A percentile compares a stretch with the other conserved stretches of the same genome.
These are phyloP conservation scores for Meta bourneti DNA, from an alignment of 2,888 invertebrate species.

Conservation along the genomic window DNA sequence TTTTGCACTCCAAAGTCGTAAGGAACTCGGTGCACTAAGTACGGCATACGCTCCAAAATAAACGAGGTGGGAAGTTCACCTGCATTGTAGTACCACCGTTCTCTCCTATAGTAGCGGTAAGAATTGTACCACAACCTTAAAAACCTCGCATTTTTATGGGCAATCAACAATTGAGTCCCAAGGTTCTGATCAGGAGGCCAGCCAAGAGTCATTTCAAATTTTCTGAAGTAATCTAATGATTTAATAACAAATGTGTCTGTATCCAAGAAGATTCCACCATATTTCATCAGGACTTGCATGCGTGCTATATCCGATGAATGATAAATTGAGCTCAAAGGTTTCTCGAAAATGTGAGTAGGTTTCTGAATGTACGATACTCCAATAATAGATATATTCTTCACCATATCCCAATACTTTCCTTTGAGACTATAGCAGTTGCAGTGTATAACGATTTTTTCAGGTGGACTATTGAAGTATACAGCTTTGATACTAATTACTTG, in stretches of 20 bases:
- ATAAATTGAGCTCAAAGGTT: constrained; percentile 80
- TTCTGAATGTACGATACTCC: constrained; percentile 71
- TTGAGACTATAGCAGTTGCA: constrained; percentile 78
- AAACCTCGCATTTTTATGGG: constrained; percentile 80
- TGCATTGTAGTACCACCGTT: constrained; percentile 81
- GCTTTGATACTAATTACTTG: constrained; percentile 80
- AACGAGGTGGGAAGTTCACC: constrained; percentile 81
- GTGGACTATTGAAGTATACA: constrained; percentile 80
- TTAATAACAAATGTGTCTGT: constrained; percentile 80
- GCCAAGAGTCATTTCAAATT: constrained; percentile 80
- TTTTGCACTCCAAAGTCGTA: constrained; percentile 80
- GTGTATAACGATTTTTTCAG: constrained; percentile 80
- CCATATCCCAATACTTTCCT: constrained; percentile 78
- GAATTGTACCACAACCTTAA: constrained; percentile 80
- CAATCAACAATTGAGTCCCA: constrained; percentile 80
- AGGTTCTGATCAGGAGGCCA: constrained; percentile 80
- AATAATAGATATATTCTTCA: constrained; percentile 70
- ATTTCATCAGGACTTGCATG: constrained; percentile 79
- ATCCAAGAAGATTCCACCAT: constrained; percentile 81
- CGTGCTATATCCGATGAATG: constrained; percentile 81
- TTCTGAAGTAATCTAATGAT: constrained; percentile 79
- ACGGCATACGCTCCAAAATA: constrained; percentile 79
- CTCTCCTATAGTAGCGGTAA: constrained; percentile 79
- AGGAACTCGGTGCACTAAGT: constrained; percentile 80
- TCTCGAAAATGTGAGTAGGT: constrained; percentile 81